Evolutionary conservation across 2,888 invertebrate genomes (phyloP).

Genomic region (Aphrophora alni): DNA sequence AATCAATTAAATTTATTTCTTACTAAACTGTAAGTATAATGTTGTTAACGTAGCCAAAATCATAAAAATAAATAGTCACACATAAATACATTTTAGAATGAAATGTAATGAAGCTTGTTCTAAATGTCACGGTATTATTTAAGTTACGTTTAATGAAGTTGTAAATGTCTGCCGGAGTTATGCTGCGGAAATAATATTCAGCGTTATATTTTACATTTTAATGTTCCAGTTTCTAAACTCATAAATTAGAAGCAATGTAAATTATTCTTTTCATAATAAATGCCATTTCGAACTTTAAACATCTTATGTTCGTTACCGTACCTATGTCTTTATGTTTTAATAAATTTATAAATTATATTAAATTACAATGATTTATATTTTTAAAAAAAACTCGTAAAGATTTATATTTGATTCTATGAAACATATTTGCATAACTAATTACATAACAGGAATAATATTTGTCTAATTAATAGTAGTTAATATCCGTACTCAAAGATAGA

Average conservation of each 20-base stretch:
- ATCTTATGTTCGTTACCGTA: no score
- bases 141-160: background rate
- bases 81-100: background rate
- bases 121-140: background rate
- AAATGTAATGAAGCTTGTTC: background rate
- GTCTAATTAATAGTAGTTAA: no score
- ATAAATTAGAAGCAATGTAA: background rate
- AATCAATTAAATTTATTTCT: no score
- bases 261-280: background rate
- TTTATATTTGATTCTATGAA: no score
- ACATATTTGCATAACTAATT: no score
- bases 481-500: no score
- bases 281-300: background rate
- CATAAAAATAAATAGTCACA: background rate
- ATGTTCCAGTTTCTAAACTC: background rate
- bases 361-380: no score
- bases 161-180: background rate
- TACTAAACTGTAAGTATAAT: no score
- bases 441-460: no score
- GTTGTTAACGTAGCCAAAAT: background rate
- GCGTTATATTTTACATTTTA: background rate
- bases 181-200: background rate
- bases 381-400: no score
- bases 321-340: no score
- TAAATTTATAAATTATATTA: no score